A percentile compares a stretch with the other conserved stretches of the same genome.
These are phyloP conservation scores for Diarsia mendica DNA, from an alignment of 2,888 invertebrate genomes.

Conservation along the genomic window DNA sequence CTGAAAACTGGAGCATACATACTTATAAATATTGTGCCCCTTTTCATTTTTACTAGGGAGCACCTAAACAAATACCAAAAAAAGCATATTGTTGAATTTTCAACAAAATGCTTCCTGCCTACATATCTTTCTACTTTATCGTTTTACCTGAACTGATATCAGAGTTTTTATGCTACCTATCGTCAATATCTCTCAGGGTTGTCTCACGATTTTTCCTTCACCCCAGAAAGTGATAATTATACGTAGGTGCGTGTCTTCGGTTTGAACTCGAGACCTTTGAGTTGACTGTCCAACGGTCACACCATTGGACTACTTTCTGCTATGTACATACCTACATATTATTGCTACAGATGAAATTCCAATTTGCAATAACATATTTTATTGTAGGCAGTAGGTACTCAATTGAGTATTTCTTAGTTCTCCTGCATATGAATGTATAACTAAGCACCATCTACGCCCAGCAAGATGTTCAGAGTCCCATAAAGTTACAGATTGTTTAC, in stretches of 20 bases:
- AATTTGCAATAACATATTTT: background rate
- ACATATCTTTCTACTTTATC: no score
- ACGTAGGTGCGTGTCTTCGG: no score
- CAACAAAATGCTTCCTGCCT: background rate
- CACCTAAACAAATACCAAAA: background rate
- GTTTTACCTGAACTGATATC: no score
- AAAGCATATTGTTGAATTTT: background rate
- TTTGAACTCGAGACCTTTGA: no score
- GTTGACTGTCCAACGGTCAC: no score
- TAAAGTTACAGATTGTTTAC: conserved; percentile 82
- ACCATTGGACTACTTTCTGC: no score
- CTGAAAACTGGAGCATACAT: conserved; percentile 21
- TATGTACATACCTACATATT: no score
- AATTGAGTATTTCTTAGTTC: background rate
- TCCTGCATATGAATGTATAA: conserved; percentile 4
- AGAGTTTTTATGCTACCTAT: no score
- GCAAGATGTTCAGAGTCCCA: conserved; percentile 66
- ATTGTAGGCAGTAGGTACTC: no score
- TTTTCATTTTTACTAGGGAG: background rate
- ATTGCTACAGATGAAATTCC: background rate
- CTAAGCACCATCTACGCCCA: conserved; percentile 37
- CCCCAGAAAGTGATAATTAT: no score
- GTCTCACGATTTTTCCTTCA: no score
- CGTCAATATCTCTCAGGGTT: no score
- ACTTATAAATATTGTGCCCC: background rate